Percentiles rank a stretch among this genome's conserved stretches.
phyloP scores from a whole-genome alignment of 2,113 vertebrate genomes.

The Tautogolabrus adspersus region DNA sequence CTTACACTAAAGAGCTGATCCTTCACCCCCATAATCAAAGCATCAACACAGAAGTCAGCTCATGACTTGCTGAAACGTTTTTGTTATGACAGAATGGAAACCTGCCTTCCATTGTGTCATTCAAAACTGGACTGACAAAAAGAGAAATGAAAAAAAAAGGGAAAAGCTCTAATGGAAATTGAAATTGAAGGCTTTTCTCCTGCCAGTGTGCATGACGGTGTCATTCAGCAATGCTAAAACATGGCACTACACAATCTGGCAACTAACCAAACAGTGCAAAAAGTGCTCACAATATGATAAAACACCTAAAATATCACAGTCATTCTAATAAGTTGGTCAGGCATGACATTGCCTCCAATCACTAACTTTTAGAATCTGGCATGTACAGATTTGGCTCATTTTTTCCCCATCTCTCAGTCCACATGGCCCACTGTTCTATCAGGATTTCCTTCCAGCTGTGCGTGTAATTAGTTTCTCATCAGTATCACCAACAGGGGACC shows the following conservation, averaged over 20 bases:
- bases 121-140: constrained; percentile 26
- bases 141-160: constrained; percentile 3
- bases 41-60: constrained; percentile 44
- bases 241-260: background rate
- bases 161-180: constrained; percentile 6
- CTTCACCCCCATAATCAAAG: constrained; percentile 54
- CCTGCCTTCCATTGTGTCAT: constrained; percentile 47
- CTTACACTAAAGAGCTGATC: constrained; percentile 24
- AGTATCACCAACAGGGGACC: constrained; percentile 68
- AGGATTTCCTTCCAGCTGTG: constrained; percentile 77
- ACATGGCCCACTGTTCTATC: constrained; percentile 56
- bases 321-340: background rate
- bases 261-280: background rate
- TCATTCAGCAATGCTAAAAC: constrained; percentile 9
- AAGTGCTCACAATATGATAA: background rate
- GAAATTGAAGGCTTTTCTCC: constrained; percentile 10
- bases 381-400: constrained; percentile 12
- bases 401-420: constrained; percentile 14
- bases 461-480: constrained; percentile 79
- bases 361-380: background rate
- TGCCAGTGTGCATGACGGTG: background rate
- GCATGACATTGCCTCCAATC: background rate
- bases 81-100: constrained; percentile 68
- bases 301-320: background rate
- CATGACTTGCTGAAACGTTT: constrained; percentile 53